These are phyloP conservation scores for Thyatira batis DNA, from an alignment of 2,888 invertebrate species.

Conservation along the genomic window DNA sequence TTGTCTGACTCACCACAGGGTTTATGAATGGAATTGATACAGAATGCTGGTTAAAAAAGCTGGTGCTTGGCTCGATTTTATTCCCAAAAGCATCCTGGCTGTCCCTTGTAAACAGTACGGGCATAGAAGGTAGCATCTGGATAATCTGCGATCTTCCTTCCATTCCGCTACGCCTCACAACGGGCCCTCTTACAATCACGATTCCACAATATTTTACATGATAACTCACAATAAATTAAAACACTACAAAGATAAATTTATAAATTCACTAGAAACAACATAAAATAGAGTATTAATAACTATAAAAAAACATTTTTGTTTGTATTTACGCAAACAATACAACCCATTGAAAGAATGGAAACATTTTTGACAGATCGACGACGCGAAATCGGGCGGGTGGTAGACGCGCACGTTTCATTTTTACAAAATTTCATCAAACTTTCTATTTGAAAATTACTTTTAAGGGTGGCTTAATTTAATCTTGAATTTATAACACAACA, in stretches of 20 bases:
- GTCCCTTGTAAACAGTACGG: conserved; percentile 71
- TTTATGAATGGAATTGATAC: conserved; percentile 51
- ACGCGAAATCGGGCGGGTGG: conserved; percentile 52
- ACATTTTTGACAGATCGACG: conserved; percentile 72
- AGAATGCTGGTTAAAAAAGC: conserved; percentile 63
- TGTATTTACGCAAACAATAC: conserved; percentile 56
- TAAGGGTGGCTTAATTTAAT: not conserved
- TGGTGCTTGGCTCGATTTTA: conserved; percentile 70
- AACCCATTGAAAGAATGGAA: conserved; percentile 53
- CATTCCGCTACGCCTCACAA: conserved; percentile 31
- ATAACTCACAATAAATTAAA: conserved; percentile 36
- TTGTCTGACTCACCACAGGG: conserved; percentile 61
- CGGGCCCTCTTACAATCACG: conserved; percentile 45
- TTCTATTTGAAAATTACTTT: conserved; percentile 13
- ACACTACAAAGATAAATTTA: conserved; percentile 33
- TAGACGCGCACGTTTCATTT: conserved; percentile 60
- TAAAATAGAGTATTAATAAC: conserved; percentile 34
- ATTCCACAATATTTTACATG: conserved; percentile 44
- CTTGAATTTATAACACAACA: not conserved
- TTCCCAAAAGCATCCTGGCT: conserved; percentile 79
- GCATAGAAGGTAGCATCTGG: conserved; percentile 81
- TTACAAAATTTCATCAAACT: conserved; percentile 16
- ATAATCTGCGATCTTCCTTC: conserved; percentile 44
- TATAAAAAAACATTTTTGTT: conserved; percentile 48
- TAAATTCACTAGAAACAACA: conserved; percentile 39